Conservation (phyloP, 1,140 invertebrate genomes). For the Prorops nasuta region DNA sequence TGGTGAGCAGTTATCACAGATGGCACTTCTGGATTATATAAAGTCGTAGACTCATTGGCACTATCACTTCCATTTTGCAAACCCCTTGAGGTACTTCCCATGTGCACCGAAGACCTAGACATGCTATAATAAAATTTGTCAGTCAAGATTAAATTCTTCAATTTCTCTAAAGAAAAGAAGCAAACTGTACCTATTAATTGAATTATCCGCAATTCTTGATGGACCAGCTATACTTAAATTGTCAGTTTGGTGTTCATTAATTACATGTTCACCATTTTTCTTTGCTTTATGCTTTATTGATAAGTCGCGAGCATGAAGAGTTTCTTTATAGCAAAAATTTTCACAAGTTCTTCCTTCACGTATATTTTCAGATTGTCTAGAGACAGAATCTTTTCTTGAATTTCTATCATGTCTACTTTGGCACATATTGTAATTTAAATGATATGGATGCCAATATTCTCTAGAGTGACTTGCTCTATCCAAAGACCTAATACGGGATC, state of each 20-base stretch:
- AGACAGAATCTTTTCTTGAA: conserved; percentile 19
- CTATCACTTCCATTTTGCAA: conserved; percentile 18
- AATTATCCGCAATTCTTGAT: conserved; percentile 43
- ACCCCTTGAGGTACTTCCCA: conserved; percentile 9
- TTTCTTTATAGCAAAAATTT: conserved; percentile 32
- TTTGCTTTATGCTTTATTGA: conserved; percentile 32
- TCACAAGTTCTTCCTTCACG: conserved; percentile 24
- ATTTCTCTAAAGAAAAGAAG: not conserved
- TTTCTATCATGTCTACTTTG: conserved; percentile 30
- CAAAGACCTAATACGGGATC: conserved; percentile 16
- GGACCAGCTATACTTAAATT: conserved; percentile 44
- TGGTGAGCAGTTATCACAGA: conserved; percentile 30
- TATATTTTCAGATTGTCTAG: conserved; percentile 17
- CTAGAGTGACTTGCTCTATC: conserved; percentile 21
- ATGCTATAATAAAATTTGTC: conserved; percentile 17
- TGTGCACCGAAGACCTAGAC: conserved; percentile 14
- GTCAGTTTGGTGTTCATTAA: conserved; percentile 26
- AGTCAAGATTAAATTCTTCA: too few relatives aligned
- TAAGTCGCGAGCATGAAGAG: conserved; percentile 27
- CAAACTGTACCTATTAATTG: conserved; percentile 36
- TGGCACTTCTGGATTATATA: conserved; percentile 21
- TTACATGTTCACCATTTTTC: conserved; percentile 29
- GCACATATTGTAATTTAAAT: conserved; percentile 36
- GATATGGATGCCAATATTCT: conserved; percentile 27
- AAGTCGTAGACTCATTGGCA: conserved; percentile 19